Conservation (phyloP, 2,797 vertebrate genomes). For the Poeciliopsis paucimaculata region DNA sequence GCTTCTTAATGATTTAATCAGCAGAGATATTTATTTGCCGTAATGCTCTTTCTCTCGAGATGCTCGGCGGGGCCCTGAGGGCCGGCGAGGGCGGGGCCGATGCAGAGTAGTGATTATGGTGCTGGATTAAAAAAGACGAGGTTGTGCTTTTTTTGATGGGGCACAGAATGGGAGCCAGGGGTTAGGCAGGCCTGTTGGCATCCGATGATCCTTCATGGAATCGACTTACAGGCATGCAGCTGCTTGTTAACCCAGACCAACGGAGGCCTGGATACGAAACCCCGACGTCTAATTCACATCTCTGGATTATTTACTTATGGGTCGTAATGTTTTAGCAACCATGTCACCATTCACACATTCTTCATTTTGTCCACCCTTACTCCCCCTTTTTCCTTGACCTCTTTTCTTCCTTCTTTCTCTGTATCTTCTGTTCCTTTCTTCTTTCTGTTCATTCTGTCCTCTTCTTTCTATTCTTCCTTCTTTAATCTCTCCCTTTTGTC, state of each 20-base stretch:
- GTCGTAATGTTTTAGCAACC: not conserved
- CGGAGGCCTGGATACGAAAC: not conserved
- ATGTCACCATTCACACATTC: not conserved
- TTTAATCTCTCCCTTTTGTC: too few species aligned
- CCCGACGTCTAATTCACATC: not conserved
- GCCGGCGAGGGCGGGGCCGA: conserved; percentile 36
- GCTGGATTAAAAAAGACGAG: conserved; percentile 71
- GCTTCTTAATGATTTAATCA: conserved; percentile 83
- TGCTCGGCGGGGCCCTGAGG: conserved; percentile 33
- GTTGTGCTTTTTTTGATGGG: conserved; percentile 78
- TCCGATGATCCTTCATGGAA: conserved; percentile 65
- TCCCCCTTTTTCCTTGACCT: too few species aligned
- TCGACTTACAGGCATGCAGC: conserved; percentile 43
- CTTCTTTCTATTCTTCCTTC: too few species aligned
- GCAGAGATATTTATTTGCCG: conserved; percentile 74
- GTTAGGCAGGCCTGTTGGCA: conserved; percentile 61
- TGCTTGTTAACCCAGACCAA: conserved; percentile 27
- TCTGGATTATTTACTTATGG: not conserved
- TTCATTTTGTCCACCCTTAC: too few species aligned
- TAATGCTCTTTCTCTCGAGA: conserved; percentile 55
- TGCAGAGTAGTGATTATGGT: conserved; percentile 74
- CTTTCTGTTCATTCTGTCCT: too few species aligned
- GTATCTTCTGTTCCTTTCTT: too few species aligned
- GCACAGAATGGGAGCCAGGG: conserved; percentile 63
- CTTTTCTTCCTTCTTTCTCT: too few species aligned